Conservation (phyloP, 2,888 invertebrate species). For the Heliconius cydno region DNA sequence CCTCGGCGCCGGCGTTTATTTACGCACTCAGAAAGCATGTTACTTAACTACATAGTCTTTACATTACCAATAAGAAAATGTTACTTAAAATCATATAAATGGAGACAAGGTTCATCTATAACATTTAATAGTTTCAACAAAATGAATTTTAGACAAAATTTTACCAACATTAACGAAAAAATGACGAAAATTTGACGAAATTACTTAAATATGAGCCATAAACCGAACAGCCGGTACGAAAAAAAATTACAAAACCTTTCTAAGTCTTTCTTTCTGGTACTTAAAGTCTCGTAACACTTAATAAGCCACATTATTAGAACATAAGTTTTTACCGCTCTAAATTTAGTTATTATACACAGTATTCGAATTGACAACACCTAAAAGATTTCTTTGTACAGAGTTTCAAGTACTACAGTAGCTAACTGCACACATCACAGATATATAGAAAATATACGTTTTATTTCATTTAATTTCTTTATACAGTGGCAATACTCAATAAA, state of each 20-base stretch:
- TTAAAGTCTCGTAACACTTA: conserved; percentile 37
- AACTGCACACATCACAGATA: conserved; percentile 75
- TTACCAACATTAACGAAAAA: not conserved
- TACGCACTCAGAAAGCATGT: conserved; percentile 15
- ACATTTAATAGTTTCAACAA: not conserved
- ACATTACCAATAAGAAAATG: not conserved
- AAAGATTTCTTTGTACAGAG: conserved; percentile 72
- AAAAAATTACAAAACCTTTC: conserved; percentile 49
- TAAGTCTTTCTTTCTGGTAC: conserved; percentile 52
- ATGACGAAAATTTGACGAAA: not conserved
- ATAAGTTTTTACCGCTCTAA: conserved; percentile 15
- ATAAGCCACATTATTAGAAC: conserved; percentile 49
- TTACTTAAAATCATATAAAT: not conserved
- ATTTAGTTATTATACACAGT: conserved; percentile 24
- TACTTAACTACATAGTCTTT: not conserved
- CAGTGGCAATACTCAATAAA: conserved; percentile 1
- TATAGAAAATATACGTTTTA: conserved; percentile 74
- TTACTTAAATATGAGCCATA: not conserved
- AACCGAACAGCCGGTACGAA: not conserved
- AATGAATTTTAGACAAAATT: not conserved
- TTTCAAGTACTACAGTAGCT: conserved; percentile 63
- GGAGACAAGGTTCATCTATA: not conserved
- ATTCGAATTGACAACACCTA: conserved; percentile 74
- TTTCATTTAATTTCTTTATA: conserved; percentile 46
- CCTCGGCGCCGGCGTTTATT: conserved; percentile 52